phyloP scores from a whole-genome alignment of 1,140 invertebrate species.

The Apis cerana region DNA sequence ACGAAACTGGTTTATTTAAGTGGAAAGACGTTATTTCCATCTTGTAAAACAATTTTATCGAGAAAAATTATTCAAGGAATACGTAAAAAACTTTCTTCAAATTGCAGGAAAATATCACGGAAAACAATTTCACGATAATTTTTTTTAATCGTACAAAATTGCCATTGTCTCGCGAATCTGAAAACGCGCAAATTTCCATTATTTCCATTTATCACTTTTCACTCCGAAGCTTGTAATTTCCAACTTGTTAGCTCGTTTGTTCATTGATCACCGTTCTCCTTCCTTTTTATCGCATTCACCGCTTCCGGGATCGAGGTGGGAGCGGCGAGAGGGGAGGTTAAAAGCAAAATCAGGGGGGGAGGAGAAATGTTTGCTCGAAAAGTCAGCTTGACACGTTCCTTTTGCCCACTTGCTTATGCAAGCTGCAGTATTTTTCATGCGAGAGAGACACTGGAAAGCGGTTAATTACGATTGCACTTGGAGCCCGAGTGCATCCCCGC shows the following conservation, averaged over 20 bases:
- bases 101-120: too few relatives aligned
- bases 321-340: not conserved
- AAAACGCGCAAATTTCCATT: too few relatives aligned
- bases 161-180: too few relatives aligned
- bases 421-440: slow-evolving; percentile 63
- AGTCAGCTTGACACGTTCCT: slow-evolving; percentile 48
- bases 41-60: too few relatives aligned
- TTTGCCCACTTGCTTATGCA: slow-evolving; percentile 60
- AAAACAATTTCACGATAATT: too few relatives aligned
- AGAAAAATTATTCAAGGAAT: too few relatives aligned
- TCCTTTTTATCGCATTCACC: not conserved
- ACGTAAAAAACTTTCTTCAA: too few relatives aligned
- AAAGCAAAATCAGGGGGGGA: slow-evolving; percentile 21
- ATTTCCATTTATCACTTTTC: too few relatives aligned
- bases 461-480: slow-evolving; percentile 69
- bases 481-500: slow-evolving; percentile 44
- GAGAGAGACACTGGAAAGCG: slow-evolving; percentile 62
- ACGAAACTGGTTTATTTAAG: too few relatives aligned
- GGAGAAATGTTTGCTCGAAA: slow-evolving; percentile 37
- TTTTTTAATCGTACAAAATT: too few relatives aligned
- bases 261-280: slow-evolving; percentile 33
- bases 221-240: too few relatives aligned
- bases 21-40: too few relatives aligned
- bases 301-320: slow-evolving; percentile 25
- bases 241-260: not conserved